Percentiles rank a stretch among this genome's conserved stretches.
Conservation (phyloP, 2,888 invertebrate genomes). For the Psococerastis gibbosa region DNA sequence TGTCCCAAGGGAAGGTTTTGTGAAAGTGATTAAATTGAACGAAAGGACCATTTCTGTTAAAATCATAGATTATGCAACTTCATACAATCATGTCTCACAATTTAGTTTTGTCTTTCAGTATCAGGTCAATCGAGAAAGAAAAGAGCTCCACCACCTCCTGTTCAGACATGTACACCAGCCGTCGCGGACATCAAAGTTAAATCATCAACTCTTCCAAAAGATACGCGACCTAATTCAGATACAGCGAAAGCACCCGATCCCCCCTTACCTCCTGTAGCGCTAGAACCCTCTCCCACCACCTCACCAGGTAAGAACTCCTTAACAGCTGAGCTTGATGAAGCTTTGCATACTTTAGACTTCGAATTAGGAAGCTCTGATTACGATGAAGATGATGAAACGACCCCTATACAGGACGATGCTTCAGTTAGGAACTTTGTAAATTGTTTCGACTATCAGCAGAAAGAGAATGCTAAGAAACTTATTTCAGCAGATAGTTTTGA, state of each 20-base stretch:
- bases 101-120: constrained; percentile 17
- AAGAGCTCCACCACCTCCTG: constrained; percentile 37
- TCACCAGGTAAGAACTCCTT: constrained; percentile 1
- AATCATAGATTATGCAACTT: no score
- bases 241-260: constrained; percentile 8
- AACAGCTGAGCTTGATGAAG: constrained; percentile 1
- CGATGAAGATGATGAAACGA: background rate
- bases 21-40: no score
- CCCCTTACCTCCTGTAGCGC: constrained; percentile 13
- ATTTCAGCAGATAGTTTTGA: background rate
- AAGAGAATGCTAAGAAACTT: background rate
- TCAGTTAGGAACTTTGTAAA: background rate
- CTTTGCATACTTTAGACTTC: background rate
- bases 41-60: no score
- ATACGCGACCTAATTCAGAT: background rate
- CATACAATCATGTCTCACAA: no score
- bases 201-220: constrained; percentile 1
- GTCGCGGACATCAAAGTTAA: constrained; percentile 18
- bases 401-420: background rate
- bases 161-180: constrained; percentile 26
- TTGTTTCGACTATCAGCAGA: no score
- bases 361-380: background rate
- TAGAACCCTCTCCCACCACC: constrained; percentile 11
- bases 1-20: no score
- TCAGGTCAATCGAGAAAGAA: constrained; percentile 30